Conservation (phyloP, 2,113 vertebrate species). For the Mola mola region DNA sequence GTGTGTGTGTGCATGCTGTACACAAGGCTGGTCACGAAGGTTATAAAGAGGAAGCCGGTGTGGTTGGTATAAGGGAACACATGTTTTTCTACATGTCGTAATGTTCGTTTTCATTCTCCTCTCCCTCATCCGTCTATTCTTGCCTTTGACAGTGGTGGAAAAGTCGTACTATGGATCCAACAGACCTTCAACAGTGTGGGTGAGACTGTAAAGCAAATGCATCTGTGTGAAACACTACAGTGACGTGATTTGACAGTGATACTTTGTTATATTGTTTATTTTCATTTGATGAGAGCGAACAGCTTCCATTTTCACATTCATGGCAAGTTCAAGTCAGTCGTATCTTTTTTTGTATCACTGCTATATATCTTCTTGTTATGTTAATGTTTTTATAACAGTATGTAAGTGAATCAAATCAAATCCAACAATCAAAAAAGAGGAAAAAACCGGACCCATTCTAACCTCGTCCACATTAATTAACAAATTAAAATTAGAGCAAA, state of each 20-base stretch:
- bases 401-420: background rate
- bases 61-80: slow-evolving; percentile 55
- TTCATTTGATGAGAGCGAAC: background rate
- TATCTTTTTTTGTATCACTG: background rate
- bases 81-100: slow-evolving; percentile 60
- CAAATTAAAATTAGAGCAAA: background rate
- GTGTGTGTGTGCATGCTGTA: slow-evolving; percentile 13
- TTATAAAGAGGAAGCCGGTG: slow-evolving; percentile 68
- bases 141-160: slow-evolving; percentile 51
- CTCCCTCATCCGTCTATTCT: slow-evolving; percentile 59
- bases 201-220: slow-evolving; percentile 15
- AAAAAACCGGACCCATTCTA: no score
- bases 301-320: background rate
- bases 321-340: background rate
- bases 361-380: background rate
- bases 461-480: background rate
- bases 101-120: slow-evolving; percentile 54
- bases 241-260: slow-evolving; percentile 10
- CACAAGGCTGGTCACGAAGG: slow-evolving; percentile 50
- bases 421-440: no score
- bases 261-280: background rate
- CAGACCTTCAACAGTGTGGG: slow-evolving; percentile 40
- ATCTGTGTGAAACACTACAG: slow-evolving; percentile 21
- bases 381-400: background rate
- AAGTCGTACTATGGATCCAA: slow-evolving; percentile 39